phyloP scores from a whole-genome alignment of 2,113 vertebrate species.

The Syngnathus floridae region DNA sequence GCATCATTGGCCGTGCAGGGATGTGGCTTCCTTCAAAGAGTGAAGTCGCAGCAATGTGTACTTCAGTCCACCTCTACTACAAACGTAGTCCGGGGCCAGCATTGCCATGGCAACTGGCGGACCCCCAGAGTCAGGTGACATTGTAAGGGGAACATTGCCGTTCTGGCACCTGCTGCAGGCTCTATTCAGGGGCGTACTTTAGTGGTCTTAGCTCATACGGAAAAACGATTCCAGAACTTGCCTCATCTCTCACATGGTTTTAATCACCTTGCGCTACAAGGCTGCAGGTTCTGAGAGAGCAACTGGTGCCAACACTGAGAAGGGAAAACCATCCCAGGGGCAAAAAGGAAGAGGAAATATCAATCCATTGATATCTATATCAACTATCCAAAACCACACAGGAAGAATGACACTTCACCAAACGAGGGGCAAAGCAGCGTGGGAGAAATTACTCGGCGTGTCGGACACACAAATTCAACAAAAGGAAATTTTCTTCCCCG shows the following conservation, averaged over 20 bases:
- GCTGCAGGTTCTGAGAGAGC: conserved; percentile 42
- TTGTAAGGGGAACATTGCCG: neutral
- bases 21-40: too few species aligned
- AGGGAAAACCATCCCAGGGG: conserved; percentile 1
- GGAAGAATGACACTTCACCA: neutral
- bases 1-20: neutral
- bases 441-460: conserved; percentile 13
- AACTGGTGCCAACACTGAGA: conserved; percentile 35
- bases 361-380: neutral
- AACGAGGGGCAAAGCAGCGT: neutral
- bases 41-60: neutral
- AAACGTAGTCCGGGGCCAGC: neutral
- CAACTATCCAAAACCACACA: neutral
- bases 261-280: conserved; percentile 62
- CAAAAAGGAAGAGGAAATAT: conserved; percentile 8
- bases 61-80: neutral
- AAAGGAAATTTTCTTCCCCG: conserved; percentile 25
- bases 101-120: neutral
- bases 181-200: conserved; percentile 57
- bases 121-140: neutral
- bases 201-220: conserved; percentile 56
- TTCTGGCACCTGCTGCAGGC: conserved; percentile 31
- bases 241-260: conserved; percentile 75
- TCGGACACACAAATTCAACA: conserved; percentile 28
- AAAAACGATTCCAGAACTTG: conserved; percentile 66